A percentile compares a stretch with the other conserved stretches of the same genome.
These are phyloP conservation scores for Lophotis ruficrista DNA, from an alignment of 2,113 vertebrate species.

Conservation along the genomic window DNA sequence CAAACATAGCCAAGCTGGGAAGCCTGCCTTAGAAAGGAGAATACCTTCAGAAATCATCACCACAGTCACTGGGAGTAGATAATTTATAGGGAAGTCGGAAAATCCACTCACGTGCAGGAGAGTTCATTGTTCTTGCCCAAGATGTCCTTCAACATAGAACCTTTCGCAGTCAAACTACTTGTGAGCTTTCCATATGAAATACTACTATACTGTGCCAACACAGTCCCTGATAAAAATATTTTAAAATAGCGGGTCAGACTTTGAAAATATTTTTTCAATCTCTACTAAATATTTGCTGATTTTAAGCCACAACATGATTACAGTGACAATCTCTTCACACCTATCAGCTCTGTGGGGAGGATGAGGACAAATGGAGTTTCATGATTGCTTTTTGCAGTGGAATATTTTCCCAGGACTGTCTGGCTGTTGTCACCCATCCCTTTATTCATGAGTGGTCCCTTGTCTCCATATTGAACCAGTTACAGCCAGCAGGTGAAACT, in stretches of 20 bases:
- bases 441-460: background rate
- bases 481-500: background rate
- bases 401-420: background rate
- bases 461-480: background rate
- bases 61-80: background rate
- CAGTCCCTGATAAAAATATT: background rate
- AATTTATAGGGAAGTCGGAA: background rate
- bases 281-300: background rate
- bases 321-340: rapidly evolving
- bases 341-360: background rate
- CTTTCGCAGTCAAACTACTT: background rate
- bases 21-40: background rate
- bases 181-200: background rate
- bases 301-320: background rate
- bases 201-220: background rate
- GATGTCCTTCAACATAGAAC: background rate
- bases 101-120: background rate
- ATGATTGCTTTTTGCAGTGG: background rate
- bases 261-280: background rate
- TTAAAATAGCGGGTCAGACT: background rate
- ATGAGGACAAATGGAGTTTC: background rate
- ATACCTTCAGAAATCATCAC: background rate
- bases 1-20: background rate
- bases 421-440: background rate
- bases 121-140: background rate